Evolutionary conservation across 1,140 invertebrate genomes (phyloP).

Genomic region (Ceratina australensis): DNA sequence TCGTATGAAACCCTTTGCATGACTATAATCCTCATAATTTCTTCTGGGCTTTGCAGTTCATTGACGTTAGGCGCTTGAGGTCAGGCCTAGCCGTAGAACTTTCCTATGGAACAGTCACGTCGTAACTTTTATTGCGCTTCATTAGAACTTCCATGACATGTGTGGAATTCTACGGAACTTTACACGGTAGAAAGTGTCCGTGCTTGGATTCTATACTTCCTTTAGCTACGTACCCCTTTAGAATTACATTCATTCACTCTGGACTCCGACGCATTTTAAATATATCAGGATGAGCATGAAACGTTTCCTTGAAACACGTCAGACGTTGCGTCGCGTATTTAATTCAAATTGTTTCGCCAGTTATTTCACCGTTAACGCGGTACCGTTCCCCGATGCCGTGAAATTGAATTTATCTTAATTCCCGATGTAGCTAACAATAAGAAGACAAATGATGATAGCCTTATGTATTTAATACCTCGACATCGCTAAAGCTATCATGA

Average conservation of each 20-base stretch:
- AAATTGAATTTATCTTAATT: neutral
- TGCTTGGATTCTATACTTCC: neutral
- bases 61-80: conserved; percentile 33
- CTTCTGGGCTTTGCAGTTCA: conserved; percentile 19
- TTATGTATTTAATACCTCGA: neutral
- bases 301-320: neutral
- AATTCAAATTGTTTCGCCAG: too few species aligned
- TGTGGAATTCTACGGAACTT: conserved; percentile 30
- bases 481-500: neutral
- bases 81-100: conserved; percentile 37
- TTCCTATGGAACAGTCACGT: conserved; percentile 17
- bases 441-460: neutral
- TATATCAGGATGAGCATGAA: too few species aligned
- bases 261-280: neutral
- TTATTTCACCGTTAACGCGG: conserved; percentile 27
- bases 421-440: too few species aligned
- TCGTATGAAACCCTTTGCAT: conserved; percentile 1
- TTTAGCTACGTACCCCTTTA: neutral
- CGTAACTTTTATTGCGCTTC: conserved; percentile 36
- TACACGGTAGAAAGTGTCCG: neutral
- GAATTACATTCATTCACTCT: neutral
- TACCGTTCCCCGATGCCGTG: neutral
- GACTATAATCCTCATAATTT: conserved; percentile 26
- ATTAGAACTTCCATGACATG: conserved; percentile 14
- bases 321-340: too few species aligned